These are phyloP conservation scores for Clavelina lepadiformis DNA, from an alignment of 23 tunicate genomes.

Conservation along the genomic window DNA sequence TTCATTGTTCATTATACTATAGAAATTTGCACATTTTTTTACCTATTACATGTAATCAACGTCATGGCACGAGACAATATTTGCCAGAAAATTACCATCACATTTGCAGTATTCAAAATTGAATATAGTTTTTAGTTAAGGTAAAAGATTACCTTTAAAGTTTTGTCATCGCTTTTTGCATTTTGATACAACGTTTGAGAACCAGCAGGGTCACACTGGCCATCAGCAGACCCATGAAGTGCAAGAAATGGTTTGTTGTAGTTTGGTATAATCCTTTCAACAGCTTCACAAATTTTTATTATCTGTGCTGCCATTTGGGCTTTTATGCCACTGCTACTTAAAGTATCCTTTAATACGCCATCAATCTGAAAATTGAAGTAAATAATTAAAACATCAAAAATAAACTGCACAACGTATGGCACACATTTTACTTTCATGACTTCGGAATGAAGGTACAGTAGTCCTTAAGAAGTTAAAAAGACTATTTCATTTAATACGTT, in stretches of 20 bases:
- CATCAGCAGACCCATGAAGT: constrained; percentile 54
- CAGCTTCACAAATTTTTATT: constrained; percentile 23
- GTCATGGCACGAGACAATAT: no score
- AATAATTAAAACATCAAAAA: neutral
- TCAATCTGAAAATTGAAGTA: constrained; percentile 1
- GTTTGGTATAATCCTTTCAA: constrained; percentile 7
- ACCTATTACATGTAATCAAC: no score
- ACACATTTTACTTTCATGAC: no score
- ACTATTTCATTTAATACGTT: no score
- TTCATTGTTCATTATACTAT: no score
- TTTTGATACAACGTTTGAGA: constrained; percentile 31
- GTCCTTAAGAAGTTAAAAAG: no score
- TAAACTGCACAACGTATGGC: no score
- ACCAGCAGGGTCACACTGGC: constrained; percentile 50
- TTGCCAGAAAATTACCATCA: no score
- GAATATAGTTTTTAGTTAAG: no score
- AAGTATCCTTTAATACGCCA: constrained; percentile 16
- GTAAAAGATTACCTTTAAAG: constrained; percentile 39
- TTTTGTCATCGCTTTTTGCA: constrained; percentile 57
- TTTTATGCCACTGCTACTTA: constrained; percentile 39
- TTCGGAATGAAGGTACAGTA: no score
- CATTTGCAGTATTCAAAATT: no score
- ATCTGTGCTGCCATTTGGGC: constrained; percentile 46
- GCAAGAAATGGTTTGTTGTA: constrained; percentile 27
- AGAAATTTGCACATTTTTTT: no score